phyloP scores from a whole-genome alignment of 1,140 invertebrate species.

The Drosophila dunni region DNA sequence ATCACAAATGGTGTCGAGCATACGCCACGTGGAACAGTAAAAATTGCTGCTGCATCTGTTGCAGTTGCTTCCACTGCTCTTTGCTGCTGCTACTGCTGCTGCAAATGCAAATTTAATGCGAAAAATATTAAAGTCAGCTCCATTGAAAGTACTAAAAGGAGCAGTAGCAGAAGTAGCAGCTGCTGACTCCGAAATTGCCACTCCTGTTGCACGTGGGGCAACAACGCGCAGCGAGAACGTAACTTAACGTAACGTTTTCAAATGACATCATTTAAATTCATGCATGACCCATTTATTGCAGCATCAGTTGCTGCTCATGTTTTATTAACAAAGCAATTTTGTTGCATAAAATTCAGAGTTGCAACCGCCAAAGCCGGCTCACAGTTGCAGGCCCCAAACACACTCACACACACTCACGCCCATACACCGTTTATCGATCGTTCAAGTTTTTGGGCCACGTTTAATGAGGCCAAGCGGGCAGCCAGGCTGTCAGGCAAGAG shows the following conservation, averaged over 20 bases:
- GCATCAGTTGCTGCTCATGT: constrained; percentile 55
- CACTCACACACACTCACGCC: too few species aligned
- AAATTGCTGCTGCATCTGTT: not conserved
- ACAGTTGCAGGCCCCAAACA: constrained; percentile 1
- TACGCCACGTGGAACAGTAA: constrained; percentile 65
- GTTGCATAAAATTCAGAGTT: constrained; percentile 76
- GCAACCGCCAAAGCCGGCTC: constrained; percentile 39
- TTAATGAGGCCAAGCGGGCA: constrained; percentile 42
- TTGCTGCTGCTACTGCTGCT: constrained; percentile 12
- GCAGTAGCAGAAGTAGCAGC: constrained; percentile 11
- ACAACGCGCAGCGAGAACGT: constrained; percentile 53
- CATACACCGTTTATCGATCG: constrained; percentile 47
- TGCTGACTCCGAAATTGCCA: constrained; percentile 5
- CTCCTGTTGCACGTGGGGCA: constrained; percentile 39
- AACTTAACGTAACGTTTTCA: constrained; percentile 12
- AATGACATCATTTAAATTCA: constrained; percentile 83
- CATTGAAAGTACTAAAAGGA: constrained; percentile 29
- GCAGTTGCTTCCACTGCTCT: constrained; percentile 17
- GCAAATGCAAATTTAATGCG: constrained; percentile 79
- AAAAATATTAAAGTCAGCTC: constrained; percentile 49
- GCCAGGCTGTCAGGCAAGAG: constrained; percentile 18
- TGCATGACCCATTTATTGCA: constrained; percentile 74
- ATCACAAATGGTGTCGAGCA: constrained; percentile 72
- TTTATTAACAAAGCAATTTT: constrained; percentile 81
- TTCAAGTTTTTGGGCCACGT: constrained; percentile 33